phyloP scores from a whole-genome alignment of 35 echinoderm and acorn worm species.

The Stichopus chloronotus region DNA sequence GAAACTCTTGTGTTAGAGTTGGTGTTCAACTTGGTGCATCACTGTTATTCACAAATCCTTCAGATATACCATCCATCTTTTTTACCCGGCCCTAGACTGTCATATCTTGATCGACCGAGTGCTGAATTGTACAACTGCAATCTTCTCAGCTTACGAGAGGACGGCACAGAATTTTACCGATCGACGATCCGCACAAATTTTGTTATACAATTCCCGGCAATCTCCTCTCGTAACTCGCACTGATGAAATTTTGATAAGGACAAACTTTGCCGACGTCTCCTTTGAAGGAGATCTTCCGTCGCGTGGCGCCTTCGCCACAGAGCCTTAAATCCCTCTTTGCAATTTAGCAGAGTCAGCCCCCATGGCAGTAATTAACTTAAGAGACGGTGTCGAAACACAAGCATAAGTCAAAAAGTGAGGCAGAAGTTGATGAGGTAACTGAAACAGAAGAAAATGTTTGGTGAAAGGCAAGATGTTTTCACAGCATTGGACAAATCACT shows the following conservation, averaged over 20 bases:
- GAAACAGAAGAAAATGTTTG: not conserved
- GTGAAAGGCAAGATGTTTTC: not conserved
- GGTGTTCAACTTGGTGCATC: not conserved
- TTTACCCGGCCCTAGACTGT: not conserved
- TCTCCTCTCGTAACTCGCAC: not conserved
- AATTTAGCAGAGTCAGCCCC: constrained; percentile 24
- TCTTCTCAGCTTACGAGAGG: constrained; percentile 7
- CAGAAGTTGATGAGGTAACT: not conserved
- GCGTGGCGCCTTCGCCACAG: constrained; percentile 30
- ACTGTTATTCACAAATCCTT: not conserved
- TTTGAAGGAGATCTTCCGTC: constrained; percentile 34
- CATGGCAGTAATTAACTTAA: constrained; percentile 36
- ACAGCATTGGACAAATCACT: not conserved
- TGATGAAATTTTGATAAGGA: constrained; percentile 47
- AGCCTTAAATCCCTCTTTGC: constrained; percentile 50
- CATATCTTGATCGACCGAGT: not conserved
- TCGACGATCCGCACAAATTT: not conserved
- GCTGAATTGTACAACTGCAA: not conserved
- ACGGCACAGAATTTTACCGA: not conserved
- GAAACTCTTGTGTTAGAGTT: not conserved
- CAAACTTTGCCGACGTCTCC: constrained; percentile 11
- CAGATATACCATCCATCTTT: not conserved
- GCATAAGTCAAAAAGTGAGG: not conserved
- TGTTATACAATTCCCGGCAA: constrained; percentile 19
- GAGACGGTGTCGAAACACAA: constrained; percentile 32